Evolutionary conservation across 1,140 invertebrate genomes (phyloP).

Genomic region (Drosophila nigrodunni): DNA sequence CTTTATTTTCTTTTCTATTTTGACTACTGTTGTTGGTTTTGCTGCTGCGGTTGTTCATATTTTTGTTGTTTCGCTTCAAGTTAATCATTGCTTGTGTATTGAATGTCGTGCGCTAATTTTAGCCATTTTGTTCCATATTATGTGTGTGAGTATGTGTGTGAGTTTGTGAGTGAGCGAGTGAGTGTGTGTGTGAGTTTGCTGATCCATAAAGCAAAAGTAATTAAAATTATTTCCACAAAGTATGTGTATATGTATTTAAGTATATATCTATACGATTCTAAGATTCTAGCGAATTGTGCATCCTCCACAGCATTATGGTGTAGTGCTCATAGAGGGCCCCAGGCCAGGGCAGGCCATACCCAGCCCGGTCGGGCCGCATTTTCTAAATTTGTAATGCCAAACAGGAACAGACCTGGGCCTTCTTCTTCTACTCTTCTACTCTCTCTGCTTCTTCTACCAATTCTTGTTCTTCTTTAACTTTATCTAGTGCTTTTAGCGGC

Average conservation of each 20-base stretch:
- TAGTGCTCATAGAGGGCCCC: slow-evolving; percentile 13
- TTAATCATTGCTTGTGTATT: slow-evolving; percentile 83
- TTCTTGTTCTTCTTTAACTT: not conserved
- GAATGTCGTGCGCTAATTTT: slow-evolving; percentile 84
- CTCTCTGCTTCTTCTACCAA: not conserved
- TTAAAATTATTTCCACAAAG: slow-evolving; percentile 80
- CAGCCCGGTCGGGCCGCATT: slow-evolving; percentile 68
- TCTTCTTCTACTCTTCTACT: not conserved
- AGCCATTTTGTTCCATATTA: slow-evolving; percentile 82
- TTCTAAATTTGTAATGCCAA: slow-evolving; percentile 82
- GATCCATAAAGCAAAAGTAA: slow-evolving; percentile 80
- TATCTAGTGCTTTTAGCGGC: not conserved
- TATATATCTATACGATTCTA: slow-evolving; percentile 4
- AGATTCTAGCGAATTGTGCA: not conserved
- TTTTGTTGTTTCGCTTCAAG: slow-evolving; percentile 74
- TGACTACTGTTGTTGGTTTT: slow-evolving; percentile 19
- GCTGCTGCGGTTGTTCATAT: slow-evolving; percentile 63
- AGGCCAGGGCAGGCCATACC: slow-evolving; percentile 21
- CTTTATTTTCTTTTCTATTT: slow-evolving; percentile 75
- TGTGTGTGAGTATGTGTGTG: slow-evolving; percentile 36
- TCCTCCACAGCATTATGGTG: not conserved
- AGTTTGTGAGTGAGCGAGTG: slow-evolving; percentile 18
- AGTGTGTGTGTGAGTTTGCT: slow-evolving; percentile 48
- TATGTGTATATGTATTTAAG: slow-evolving; percentile 18
- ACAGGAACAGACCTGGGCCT: slow-evolving; percentile 57